phyloP scores from a whole-genome alignment of 2,113 vertebrate genomes.

The Corythaixoides concolor region DNA sequence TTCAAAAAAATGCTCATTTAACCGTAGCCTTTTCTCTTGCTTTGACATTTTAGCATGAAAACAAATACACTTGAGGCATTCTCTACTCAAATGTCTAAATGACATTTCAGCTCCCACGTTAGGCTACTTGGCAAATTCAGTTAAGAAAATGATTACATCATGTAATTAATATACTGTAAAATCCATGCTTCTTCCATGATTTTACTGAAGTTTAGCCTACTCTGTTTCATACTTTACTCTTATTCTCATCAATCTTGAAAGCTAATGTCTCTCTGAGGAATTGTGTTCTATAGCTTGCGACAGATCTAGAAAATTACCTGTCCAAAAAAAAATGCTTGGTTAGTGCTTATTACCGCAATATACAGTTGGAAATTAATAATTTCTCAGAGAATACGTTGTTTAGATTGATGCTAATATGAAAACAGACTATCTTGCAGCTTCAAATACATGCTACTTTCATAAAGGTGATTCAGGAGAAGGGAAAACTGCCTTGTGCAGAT shows the following conservation, averaged over 20 bases:
- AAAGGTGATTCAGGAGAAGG: not conserved
- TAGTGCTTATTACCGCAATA: not conserved
- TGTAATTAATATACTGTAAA: not conserved
- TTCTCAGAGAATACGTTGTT: not conserved
- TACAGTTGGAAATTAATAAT: not conserved
- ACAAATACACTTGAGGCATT: not conserved
- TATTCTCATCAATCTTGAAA: not conserved
- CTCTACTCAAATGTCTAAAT: not conserved
- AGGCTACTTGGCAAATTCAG: not conserved
- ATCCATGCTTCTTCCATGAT: not conserved
- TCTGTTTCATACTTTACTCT: not conserved
- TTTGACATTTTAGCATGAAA: not conserved
- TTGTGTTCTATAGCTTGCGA: not conserved
- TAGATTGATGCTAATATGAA: not conserved
- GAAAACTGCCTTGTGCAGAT: not conserved
- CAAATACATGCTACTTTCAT: not conserved
- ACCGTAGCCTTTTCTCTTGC: not conserved
- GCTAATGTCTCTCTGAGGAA: not conserved
- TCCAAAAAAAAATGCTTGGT: not conserved
- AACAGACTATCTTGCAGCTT: not conserved
- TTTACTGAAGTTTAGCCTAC: not conserved
- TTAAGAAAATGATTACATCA: not conserved
- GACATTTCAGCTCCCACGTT: not conserved
- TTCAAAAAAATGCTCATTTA: not conserved
- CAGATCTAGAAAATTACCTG: not conserved